A percentile compares a stretch with the other conserved stretches of the same genome.
phyloP scores from a whole-genome alignment of 1,140 invertebrate genomes.

The Tyrophagus putrescentiae region DNA sequence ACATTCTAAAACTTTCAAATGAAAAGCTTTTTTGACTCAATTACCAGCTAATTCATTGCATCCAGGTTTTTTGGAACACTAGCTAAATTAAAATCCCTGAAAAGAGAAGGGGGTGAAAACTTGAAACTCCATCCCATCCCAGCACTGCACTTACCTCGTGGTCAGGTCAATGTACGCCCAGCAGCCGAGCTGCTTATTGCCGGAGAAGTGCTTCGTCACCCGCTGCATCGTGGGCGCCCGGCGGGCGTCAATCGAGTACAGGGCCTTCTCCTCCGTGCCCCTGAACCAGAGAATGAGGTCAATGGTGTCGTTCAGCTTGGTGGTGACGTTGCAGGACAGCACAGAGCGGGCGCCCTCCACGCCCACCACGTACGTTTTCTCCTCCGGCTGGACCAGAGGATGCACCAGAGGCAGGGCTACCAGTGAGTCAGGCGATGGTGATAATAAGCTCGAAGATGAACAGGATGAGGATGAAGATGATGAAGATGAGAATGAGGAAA shows the following conservation, averaged over 20 bases:
- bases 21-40: no score
- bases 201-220: slow-evolving; percentile 25
- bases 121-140: no score
- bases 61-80: no score
- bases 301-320: slow-evolving; percentile 18
- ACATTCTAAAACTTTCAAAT: no score
- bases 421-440: neutral
- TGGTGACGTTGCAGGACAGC: slow-evolving; percentile 14
- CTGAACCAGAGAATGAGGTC: slow-evolving; percentile 23
- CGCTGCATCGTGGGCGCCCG: slow-evolving; percentile 19
- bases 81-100: no score
- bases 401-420: neutral
- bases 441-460: neutral
- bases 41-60: no score
- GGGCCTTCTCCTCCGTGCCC: slow-evolving; percentile 18
- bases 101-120: no score
- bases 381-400: neutral
- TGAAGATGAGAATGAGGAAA: neutral
- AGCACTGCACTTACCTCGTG: slow-evolving; percentile 13
- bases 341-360: slow-evolving; percentile 9
- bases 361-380: slow-evolving; percentile 1
- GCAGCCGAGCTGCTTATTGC: slow-evolving; percentile 21
- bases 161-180: slow-evolving; percentile 27
- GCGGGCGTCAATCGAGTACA: slow-evolving; percentile 23
- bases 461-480: neutral